Percentiles rank a stretch among this genome's conserved stretches.
Conservation (phyloP, 2,113 vertebrate species). For the Macrotus californicus region DNA sequence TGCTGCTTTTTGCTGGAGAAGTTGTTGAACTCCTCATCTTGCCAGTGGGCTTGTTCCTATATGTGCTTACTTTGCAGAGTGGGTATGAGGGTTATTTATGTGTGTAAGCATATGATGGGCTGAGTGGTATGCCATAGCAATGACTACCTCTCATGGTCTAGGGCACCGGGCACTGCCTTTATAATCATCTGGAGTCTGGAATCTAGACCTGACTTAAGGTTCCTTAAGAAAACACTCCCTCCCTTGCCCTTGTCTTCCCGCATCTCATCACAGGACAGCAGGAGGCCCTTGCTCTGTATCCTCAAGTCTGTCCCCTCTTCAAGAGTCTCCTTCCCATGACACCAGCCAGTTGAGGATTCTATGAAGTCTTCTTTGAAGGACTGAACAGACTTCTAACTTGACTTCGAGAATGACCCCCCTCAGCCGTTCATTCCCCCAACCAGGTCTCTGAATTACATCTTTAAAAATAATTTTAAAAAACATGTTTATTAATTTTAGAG, state of each 20-base stretch:
- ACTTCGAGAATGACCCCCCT: background rate
- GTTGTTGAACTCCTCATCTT: background rate
- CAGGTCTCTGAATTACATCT: background rate
- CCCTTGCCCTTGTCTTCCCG: background rate
- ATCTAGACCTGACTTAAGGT: background rate
- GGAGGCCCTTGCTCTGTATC: background rate
- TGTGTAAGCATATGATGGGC: background rate
- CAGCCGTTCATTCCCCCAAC: too few relatives aligned
- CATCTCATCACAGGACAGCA: background rate
- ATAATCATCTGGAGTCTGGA: background rate
- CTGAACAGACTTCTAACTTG: background rate
- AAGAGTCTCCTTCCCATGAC: background rate
- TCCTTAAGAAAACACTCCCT: background rate
- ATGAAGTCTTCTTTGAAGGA: background rate
- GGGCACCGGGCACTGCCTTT: background rate
- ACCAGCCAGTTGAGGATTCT: too few relatives aligned
- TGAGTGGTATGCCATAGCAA: background rate
- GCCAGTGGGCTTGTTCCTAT: background rate
- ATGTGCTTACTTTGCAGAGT: fast-evolving
- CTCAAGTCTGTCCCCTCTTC: background rate
- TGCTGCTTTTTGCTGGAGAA: background rate
- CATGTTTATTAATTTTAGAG: too few relatives aligned
- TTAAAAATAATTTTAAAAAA: too few relatives aligned
- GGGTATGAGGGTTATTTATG: background rate
- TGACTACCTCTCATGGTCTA: background rate